These are phyloP conservation scores for Icerya purchasi DNA, from an alignment of 2,888 invertebrate species.

Conservation along the genomic window DNA sequence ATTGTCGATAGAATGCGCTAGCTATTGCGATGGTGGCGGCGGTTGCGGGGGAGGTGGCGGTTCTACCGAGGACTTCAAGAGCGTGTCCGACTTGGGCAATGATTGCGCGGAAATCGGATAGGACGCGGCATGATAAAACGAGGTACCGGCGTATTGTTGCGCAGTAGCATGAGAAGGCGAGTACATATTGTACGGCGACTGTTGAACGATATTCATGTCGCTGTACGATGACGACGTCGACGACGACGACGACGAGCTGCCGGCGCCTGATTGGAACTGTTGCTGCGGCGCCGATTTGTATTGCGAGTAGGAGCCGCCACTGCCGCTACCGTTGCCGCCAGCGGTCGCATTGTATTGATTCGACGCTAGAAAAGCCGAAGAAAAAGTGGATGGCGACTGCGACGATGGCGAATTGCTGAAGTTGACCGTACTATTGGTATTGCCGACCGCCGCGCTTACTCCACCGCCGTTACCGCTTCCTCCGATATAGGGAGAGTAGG, in stretches of 20 bases:
- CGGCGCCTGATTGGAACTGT: neutral
- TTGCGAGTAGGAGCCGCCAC: too few species aligned
- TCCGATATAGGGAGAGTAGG: too few species aligned
- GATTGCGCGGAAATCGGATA: neutral
- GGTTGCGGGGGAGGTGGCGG: neutral
- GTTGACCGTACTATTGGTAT: too few species aligned
- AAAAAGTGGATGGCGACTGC: too few species aligned
- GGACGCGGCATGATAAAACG: neutral
- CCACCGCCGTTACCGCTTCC: too few species aligned
- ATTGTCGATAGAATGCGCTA: neutral
- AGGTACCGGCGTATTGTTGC: neutral
- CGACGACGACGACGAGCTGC: neutral
- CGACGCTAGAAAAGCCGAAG: too few species aligned
- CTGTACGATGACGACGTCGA: neutral
- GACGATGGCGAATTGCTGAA: too few species aligned
- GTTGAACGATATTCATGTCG: neutral
- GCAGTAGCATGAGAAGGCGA: neutral
- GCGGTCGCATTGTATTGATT: too few species aligned
- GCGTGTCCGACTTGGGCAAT: neutral
- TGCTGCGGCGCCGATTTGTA: neutral
- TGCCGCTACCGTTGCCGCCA: too few species aligned
- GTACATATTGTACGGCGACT: conserved; percentile 3
- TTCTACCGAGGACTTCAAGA: neutral
- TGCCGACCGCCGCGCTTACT: too few species aligned
- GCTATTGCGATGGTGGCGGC: neutral